These are phyloP conservation scores for Aradophagus sp. DNA, from an alignment of 1,140 invertebrate species.

Conservation along the genomic window DNA sequence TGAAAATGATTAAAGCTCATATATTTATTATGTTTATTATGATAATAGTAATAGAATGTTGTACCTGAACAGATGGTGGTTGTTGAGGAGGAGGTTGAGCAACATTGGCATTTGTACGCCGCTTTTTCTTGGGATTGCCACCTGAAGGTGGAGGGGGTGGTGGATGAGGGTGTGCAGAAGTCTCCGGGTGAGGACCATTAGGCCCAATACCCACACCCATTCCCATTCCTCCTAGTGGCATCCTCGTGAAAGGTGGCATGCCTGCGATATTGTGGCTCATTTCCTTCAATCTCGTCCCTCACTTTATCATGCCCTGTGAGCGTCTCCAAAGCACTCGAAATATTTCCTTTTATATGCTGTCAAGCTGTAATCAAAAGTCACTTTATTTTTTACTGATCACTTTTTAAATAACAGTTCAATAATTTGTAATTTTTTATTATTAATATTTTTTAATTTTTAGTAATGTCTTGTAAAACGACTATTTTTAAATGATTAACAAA, in stretches of 20 bases:
- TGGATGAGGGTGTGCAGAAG: conserved; percentile 73
- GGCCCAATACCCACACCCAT: conserved; percentile 73
- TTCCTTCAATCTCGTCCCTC: conserved; percentile 69
- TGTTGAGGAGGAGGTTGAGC: conserved; percentile 74
- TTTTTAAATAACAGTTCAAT: too few species aligned
- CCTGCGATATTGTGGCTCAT: conserved; percentile 76
- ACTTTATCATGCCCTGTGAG: conserved; percentile 72
- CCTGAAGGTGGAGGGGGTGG: conserved; percentile 73
- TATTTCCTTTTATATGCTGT: conserved; percentile 10
- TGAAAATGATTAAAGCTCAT: background rate
- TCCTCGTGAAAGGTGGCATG: conserved; percentile 75
- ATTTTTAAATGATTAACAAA: too few species aligned
- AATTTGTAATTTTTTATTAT: too few species aligned
- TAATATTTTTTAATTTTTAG: too few species aligned
- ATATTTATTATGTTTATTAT: background rate
- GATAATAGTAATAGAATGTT: too few species aligned
- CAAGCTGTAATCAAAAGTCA: conserved; percentile 10
- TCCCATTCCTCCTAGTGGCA: conserved; percentile 75
- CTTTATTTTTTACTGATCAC: too few species aligned
- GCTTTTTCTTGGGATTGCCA: conserved; percentile 79
- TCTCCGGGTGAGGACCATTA: conserved; percentile 74
- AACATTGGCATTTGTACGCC: conserved; percentile 75
- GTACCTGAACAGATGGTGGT: conserved; percentile 74
- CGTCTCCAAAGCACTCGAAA: conserved; percentile 55
- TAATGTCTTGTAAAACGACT: too few species aligned